Conservation (phyloP, 2,888 invertebrate species). For the Trachelus stipa region DNA sequence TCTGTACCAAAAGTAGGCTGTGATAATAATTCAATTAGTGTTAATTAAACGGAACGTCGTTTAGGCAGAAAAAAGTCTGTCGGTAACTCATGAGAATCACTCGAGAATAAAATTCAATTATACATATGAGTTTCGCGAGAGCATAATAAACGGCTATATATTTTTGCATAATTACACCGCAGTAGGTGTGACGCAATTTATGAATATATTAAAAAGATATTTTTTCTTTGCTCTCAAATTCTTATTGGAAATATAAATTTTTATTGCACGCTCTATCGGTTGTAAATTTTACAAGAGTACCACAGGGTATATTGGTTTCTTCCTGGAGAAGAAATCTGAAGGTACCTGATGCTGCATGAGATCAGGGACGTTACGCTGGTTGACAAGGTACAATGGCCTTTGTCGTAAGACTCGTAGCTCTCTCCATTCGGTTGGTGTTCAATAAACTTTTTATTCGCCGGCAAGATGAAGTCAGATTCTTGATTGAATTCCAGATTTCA, state of each 20-base stretch:
- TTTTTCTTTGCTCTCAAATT: not conserved
- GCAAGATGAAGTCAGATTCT: not conserved
- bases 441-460: not conserved
- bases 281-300: not conserved
- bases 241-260: not conserved
- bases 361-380: not conserved
- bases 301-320: not conserved
- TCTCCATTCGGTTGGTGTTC: not conserved
- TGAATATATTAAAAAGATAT: not conserved
- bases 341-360: not conserved
- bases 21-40: not conserved
- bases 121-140: not conserved
- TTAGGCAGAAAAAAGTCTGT: not conserved
- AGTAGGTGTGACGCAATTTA: not conserved
- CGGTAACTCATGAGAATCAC: not conserved
- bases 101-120: not conserved
- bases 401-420: not conserved
- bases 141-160: not conserved
- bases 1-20: too few species aligned
- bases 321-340: not conserved
- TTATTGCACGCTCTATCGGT: not conserved
- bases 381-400: constrained; percentile 2
- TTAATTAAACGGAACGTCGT: not conserved
- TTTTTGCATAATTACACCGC: not conserved
- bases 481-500: not conserved